Evolutionary conservation across 2,888 invertebrate species (phyloP).

Genomic region (Tuta absoluta): DNA sequence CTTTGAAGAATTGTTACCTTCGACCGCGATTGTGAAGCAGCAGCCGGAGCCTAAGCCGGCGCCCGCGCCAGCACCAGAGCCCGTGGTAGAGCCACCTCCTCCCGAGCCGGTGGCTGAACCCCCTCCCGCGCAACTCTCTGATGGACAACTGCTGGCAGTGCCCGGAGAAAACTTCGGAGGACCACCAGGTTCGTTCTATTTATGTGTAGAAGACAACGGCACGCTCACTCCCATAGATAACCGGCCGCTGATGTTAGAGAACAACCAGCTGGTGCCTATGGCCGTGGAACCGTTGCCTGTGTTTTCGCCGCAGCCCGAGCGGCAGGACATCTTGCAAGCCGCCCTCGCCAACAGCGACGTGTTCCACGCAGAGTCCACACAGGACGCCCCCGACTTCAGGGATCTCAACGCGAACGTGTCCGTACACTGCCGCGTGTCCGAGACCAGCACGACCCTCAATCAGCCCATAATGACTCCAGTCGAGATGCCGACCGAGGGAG

Average conservation of each 20-base stretch:
- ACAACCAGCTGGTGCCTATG: constrained; percentile 75
- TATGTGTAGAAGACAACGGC: constrained; percentile 87
- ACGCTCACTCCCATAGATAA: constrained; percentile 87
- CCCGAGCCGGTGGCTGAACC: constrained; percentile 45
- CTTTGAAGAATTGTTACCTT: constrained; percentile 72
- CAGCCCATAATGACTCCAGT: constrained; percentile 92
- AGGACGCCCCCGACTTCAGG: constrained; percentile 81
- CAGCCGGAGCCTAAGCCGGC: constrained; percentile 47
- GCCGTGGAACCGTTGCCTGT: constrained; percentile 55
- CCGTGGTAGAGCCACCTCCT: constrained; percentile 5
- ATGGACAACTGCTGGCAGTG: constrained; percentile 86
- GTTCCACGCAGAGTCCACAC: constrained; percentile 80
- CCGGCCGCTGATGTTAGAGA: constrained; percentile 81
- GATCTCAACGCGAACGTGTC: constrained; percentile 81
- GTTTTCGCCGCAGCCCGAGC: constrained; percentile 63
- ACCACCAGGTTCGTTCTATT: constrained; percentile 86
- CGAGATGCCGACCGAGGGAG: constrained; percentile 84
- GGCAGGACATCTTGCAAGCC: constrained; percentile 87
- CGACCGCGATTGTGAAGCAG: constrained; percentile 69
- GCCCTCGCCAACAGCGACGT: constrained; percentile 88
- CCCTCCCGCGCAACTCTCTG: constrained; percentile 63
- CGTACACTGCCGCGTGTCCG: constrained; percentile 83
- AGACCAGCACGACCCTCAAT: constrained; percentile 87
- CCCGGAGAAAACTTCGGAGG: constrained; percentile 88
- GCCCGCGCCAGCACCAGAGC: constrained; percentile 16